Evolutionary conservation across 2,113 vertebrate species (phyloP).

Genomic region (Promerops cafer): DNA sequence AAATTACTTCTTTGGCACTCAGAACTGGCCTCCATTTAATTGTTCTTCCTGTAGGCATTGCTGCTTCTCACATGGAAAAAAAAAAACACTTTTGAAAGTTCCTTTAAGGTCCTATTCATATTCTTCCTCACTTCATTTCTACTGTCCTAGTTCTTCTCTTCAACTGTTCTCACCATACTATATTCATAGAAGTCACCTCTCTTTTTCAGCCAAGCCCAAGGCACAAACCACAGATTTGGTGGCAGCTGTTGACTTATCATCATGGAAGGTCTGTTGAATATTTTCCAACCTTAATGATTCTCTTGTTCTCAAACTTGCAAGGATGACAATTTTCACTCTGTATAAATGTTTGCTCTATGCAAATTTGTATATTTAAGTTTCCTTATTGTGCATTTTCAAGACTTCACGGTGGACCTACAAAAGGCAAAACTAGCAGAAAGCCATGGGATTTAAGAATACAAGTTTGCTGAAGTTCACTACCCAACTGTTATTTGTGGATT

Average conservation of each 20-base stretch:
- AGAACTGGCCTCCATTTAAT: neutral
- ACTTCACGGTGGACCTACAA: neutral
- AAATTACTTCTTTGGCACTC: slow-evolving; percentile 1
- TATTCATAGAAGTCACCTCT: neutral
- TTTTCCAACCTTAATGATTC: neutral
- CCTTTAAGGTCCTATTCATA: neutral
- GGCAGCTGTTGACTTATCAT: neutral
- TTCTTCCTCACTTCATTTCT: neutral
- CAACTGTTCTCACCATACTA: neutral
- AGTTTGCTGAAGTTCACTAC: neutral
- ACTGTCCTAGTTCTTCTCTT: neutral
- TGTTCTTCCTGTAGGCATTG: slow-evolving; percentile 3
- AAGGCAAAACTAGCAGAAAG: neutral
- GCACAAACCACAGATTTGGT: neutral
- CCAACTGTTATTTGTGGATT: neutral
- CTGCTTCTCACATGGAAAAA: neutral
- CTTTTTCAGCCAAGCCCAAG: neutral
- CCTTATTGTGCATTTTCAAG: neutral
- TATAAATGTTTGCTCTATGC: neutral
- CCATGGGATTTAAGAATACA: neutral
- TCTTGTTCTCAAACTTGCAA: neutral
- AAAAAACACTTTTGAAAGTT: neutral
- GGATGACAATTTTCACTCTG: neutral
- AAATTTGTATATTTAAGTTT: neutral
- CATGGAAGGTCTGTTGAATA: neutral